Conservation (phyloP, 1,140 invertebrate genomes). For the Uloborus diversus region DNA sequence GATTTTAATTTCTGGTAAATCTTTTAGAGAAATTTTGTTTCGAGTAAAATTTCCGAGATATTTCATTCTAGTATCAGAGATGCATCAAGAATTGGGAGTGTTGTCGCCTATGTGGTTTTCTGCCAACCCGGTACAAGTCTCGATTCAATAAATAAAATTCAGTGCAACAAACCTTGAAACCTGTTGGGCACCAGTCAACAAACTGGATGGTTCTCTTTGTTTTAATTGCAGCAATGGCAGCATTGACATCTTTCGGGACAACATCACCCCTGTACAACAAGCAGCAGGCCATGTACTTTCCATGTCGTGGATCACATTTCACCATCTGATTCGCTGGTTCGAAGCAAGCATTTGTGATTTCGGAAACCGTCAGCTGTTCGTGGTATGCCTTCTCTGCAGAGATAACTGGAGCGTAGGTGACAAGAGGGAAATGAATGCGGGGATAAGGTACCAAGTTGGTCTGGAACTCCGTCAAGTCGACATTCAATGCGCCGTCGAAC, state of each 20-base stretch:
- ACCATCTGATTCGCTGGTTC: slow-evolving; percentile 87
- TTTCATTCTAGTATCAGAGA: not conserved
- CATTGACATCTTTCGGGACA: slow-evolving; percentile 82
- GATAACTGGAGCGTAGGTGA: slow-evolving; percentile 85
- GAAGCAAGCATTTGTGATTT: slow-evolving; percentile 84
- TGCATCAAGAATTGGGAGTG: not conserved
- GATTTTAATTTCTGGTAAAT: too few relatives aligned
- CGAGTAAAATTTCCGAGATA: not conserved
- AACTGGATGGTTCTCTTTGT: slow-evolving; percentile 76
- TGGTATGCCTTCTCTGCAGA: slow-evolving; percentile 86
- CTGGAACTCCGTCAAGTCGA: slow-evolving; percentile 76
- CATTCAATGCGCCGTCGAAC: slow-evolving; percentile 78
- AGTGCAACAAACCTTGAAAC: slow-evolving; percentile 57
- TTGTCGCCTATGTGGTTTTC: not conserved
- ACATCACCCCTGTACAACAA: slow-evolving; percentile 81
- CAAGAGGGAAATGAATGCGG: slow-evolving; percentile 73
- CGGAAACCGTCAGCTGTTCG: slow-evolving; percentile 78
- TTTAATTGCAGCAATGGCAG: slow-evolving; percentile 85
- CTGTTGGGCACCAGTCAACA: slow-evolving; percentile 68
- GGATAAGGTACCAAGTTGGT: slow-evolving; percentile 77
- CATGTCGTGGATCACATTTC: slow-evolving; percentile 70
- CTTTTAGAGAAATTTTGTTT: too few relatives aligned
- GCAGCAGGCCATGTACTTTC: slow-evolving; percentile 80
- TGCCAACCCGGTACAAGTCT: not conserved
- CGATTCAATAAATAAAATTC: not conserved